Conservation (phyloP, 2,113 vertebrate genomes). For the Anarrhichthys ocellatus region DNA sequence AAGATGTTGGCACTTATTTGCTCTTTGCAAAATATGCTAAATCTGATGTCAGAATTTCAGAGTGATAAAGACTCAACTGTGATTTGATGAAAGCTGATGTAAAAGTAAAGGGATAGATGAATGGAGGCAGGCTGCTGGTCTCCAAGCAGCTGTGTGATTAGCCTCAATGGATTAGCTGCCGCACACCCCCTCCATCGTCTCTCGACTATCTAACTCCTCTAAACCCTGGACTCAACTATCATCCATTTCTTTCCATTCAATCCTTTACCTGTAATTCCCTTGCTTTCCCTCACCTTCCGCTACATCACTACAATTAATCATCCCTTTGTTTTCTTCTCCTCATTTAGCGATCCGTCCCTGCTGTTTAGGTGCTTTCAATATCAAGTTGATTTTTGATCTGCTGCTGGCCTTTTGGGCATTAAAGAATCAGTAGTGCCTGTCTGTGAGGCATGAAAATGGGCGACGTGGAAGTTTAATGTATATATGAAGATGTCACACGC, state of each 20-base stretch:
- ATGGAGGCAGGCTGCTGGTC: slow-evolving; percentile 24
- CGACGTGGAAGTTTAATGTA: background rate
- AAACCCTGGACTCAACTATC: slow-evolving; percentile 9
- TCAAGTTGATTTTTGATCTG: slow-evolving; percentile 13
- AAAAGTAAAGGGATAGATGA: background rate
- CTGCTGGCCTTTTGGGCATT: slow-evolving; percentile 1
- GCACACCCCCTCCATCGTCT: slow-evolving; percentile 8
- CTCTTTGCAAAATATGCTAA: background rate
- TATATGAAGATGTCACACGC: background rate
- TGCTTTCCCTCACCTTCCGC: background rate
- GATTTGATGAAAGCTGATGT: slow-evolving; percentile 6
- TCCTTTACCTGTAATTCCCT: background rate
- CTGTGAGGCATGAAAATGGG: background rate
- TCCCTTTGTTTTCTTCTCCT: slow-evolving; percentile 1
- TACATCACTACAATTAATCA: background rate
- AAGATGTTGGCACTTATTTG: background rate
- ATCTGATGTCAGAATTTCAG: background rate
- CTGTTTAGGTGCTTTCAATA: background rate
- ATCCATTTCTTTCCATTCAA: background rate
- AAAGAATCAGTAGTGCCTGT: background rate
- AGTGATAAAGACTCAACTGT: background rate
- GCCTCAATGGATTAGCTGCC: slow-evolving; percentile 47
- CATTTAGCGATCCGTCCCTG: background rate
- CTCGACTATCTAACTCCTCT: slow-evolving; percentile 5
- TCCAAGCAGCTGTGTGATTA: slow-evolving; percentile 63